A percentile compares a stretch with the other conserved stretches of the same genome.
phyloP scores from a whole-genome alignment of 2,113 vertebrate species.

The Malaclemys terrapin region DNA sequence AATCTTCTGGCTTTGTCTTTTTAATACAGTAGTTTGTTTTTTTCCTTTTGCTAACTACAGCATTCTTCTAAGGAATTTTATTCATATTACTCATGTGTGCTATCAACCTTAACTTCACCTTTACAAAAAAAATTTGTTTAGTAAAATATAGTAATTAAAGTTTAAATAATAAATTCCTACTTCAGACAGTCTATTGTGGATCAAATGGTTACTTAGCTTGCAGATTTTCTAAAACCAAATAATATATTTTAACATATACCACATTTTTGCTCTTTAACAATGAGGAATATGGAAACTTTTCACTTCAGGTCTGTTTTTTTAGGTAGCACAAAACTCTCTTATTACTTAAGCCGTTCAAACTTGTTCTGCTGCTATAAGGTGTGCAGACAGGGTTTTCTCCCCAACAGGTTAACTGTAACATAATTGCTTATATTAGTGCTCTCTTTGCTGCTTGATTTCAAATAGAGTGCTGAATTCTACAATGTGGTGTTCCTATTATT shows the following conservation, averaged over 20 bases:
- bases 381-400: constrained; percentile 37
- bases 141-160: not conserved
- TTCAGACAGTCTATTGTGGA: not conserved
- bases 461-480: not conserved
- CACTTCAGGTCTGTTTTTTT: constrained; percentile 16
- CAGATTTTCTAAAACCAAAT: constrained; percentile 55
- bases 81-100: constrained; percentile 19
- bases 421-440: not conserved
- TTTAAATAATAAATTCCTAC: not conserved
- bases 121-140: not conserved
- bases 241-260: not conserved
- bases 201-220: not conserved
- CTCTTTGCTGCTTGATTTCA: constrained; percentile 5
- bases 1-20: constrained; percentile 1
- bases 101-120: not conserved
- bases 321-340: not conserved
- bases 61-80: constrained; percentile 49
- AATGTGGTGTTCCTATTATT: not conserved
- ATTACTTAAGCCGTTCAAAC: constrained; percentile 19
- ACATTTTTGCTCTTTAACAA: constrained; percentile 41
- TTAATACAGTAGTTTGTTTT: constrained; percentile 40
- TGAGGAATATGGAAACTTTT: constrained; percentile 28
- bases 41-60: constrained; percentile 64
- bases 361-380: constrained; percentile 37
- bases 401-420: constrained; percentile 4